These are phyloP conservation scores for Drosophila arawakana DNA, from an alignment of 1,140 invertebrate genomes.

Conservation along the genomic window DNA sequence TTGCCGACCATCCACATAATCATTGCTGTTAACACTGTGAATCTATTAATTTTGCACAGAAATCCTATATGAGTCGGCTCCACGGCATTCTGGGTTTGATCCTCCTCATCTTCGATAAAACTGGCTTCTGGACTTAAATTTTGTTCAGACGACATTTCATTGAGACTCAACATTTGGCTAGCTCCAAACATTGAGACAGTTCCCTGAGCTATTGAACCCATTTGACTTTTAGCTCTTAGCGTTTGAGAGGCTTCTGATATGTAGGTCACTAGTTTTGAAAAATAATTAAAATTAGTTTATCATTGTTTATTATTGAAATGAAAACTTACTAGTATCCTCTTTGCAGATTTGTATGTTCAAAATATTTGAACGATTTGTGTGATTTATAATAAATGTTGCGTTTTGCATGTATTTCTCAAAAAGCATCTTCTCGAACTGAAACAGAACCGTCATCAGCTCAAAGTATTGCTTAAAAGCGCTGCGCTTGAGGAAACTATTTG, in stretches of 20 bases:
- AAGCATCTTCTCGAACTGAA: conserved; percentile 90
- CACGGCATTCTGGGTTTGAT: conserved; percentile 8
- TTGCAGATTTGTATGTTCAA: conserved; percentile 85
- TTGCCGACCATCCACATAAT: conserved; percentile 83
- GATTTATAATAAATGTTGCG: conserved; percentile 86
- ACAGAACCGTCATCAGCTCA: conserved; percentile 89
- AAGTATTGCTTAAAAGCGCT: conserved; percentile 91
- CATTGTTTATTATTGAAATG: background rate
- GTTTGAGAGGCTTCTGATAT: conserved; percentile 63
- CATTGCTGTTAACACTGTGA: conserved; percentile 76
- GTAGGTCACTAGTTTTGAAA: conserved; percentile 46
- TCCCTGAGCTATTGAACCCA: background rate
- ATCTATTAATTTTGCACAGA: conserved; percentile 69
- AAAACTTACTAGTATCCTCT: conserved; percentile 48
- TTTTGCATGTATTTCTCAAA: conserved; percentile 88
- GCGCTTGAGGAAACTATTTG: conserved; percentile 89
- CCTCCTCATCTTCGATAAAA: conserved; percentile 11
- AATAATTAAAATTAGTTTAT: background rate
- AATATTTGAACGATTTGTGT: conserved; percentile 88
- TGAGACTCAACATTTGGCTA: conserved; percentile 1
- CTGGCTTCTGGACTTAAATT: background rate
- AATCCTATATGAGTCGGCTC: conserved; percentile 50
- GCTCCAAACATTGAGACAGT: background rate
- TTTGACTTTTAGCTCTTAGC: conserved; percentile 32
- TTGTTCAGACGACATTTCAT: conserved; percentile 15